Evolutionary conservation across 1,140 invertebrate genomes (phyloP), one percentile per base, ranked within the genome.

Genomic region (Atopsyche davidsoni): DNA sequence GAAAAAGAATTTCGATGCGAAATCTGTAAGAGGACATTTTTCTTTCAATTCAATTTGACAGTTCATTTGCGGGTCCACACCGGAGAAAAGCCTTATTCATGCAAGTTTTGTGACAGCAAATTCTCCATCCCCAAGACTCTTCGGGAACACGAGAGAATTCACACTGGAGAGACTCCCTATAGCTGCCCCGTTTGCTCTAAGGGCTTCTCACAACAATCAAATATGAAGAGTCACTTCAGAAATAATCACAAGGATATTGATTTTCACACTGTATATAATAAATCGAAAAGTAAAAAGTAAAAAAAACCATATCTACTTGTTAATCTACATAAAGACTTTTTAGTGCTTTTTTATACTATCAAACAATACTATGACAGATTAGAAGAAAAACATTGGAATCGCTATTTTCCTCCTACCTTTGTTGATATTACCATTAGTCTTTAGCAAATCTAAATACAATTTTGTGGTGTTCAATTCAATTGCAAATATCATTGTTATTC

Each of bases 151-250:
- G 73, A 78, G 69, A 64, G 75, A 14, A 74, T 73, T 14, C 76
- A 78, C 58, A 78, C 75, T 1, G 76, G 80, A 3, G 80, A 83
- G 60, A 63, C 78, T 38, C 80, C 81, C 2, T 81, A 60, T 43
- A 47, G 59, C 38, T 67, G 60, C 46, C 40, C 57, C 11, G 55
- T 62, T 23, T 71, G 68, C 54, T 61, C 61, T 1, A 65, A 64
- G 35, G 60, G 62, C 28, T 75, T 75, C 52, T 60, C 42, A 1
- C 53, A 55, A 23, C 36, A 45, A 34, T 51, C 47, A n/a, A 55
- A 55, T 23, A 55, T 55, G 53, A 55, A 55, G 35, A 55, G 53
- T 17, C 53, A 55, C 42, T 55, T 55, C 18, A 36, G 39, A 10
- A 44, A 55, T 24, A 55, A 55, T 32, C 53, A 55, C 24, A 51